Percentiles rank a stretch among this genome's conserved stretches.
phyloP scores from a whole-genome alignment of 2,888 invertebrate genomes.

The Ptychoptera albimana region DNA sequence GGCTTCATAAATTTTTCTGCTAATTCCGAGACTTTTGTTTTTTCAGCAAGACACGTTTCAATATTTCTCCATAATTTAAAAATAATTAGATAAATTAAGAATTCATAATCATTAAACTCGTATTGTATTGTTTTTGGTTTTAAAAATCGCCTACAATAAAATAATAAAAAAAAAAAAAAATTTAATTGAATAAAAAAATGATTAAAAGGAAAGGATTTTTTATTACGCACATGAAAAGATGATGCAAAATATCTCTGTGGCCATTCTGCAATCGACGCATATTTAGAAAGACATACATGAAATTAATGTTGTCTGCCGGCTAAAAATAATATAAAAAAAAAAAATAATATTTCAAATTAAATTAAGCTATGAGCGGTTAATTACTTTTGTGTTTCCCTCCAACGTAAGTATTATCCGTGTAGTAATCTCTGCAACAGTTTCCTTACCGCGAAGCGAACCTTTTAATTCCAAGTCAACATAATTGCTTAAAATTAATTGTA shows the following conservation, averaged over 20 bases:
- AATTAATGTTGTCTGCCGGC: neutral
- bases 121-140: neutral
- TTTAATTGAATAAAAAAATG: neutral
- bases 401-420: neutral
- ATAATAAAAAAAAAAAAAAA: too few relatives aligned
- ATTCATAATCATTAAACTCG: neutral
- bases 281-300: neutral
- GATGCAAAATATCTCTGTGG: slow-evolving; percentile 1
- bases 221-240: slow-evolving; percentile 1
- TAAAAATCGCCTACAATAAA: too few relatives aligned
- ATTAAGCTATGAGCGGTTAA: neutral
- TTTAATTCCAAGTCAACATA: slow-evolving; percentile 3
- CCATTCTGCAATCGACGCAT: neutral
- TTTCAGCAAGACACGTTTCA: neutral
- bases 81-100: neutral
- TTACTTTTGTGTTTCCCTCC: neutral
- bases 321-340: neutral
- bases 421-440: neutral
- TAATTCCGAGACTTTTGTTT: too few relatives aligned
- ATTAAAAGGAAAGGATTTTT: neutral
- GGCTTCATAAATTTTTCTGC: too few relatives aligned
- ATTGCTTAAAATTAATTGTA: neutral
- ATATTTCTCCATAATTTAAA: neutral
- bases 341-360: neutral
- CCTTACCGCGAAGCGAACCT: neutral